These are phyloP conservation scores for Pionites leucogaster DNA, from an alignment of 2,113 vertebrate species.

Conservation along the genomic window DNA sequence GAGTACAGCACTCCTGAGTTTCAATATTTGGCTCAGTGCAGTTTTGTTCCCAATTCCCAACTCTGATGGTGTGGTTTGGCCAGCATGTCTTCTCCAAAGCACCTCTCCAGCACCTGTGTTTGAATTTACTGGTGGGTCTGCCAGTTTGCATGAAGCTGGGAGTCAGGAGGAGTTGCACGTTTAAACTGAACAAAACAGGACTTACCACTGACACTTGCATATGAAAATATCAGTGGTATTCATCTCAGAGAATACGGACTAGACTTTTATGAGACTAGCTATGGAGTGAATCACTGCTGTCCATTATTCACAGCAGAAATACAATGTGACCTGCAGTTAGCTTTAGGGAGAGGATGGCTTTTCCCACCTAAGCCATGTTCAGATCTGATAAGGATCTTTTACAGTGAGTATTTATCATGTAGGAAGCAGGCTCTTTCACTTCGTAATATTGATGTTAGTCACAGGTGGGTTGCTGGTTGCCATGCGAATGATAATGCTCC, in stretches of 20 bases:
- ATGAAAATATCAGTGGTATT: conserved; percentile 5
- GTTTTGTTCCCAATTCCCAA: neutral
- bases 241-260: neutral
- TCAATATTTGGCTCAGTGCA: neutral
- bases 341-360: neutral
- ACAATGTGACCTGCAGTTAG: neutral
- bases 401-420: neutral
- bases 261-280: neutral
- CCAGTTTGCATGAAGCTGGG: neutral
- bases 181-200: conserved; percentile 24
- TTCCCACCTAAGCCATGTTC: neutral
- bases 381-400: neutral
- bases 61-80: neutral
- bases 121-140: neutral
- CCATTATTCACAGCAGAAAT: neutral
- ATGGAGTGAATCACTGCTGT: neutral
- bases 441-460: neutral
- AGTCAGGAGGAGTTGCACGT: neutral
- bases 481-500: neutral
- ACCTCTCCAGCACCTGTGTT: rapidly evolving
- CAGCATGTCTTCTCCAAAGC: neutral
- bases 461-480: conserved; percentile 23
- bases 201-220: neutral
- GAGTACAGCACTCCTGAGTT: neutral
- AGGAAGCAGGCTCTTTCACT: neutral